Conservation (phyloP, 2,888 invertebrate species). For the Heliconius hortense region DNA sequence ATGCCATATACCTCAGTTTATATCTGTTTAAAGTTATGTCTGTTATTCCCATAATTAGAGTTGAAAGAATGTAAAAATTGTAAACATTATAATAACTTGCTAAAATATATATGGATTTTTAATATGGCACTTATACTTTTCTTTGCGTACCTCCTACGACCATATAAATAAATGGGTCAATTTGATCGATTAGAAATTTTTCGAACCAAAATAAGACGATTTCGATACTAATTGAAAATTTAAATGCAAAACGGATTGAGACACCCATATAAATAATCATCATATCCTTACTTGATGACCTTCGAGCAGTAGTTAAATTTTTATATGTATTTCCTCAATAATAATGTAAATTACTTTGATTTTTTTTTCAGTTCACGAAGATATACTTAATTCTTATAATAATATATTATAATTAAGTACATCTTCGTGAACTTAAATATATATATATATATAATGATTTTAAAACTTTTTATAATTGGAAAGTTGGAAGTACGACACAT, state of each 20-base stretch:
- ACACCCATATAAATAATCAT: conserved; percentile 18
- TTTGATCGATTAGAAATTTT: conserved; percentile 30
- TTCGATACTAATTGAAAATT: conserved; percentile 20
- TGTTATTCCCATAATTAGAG: background rate
- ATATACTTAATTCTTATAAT: background rate
- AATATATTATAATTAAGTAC: background rate
- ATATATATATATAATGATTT: no score
- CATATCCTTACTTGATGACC: conserved; percentile 18
- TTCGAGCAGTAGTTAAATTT: conserved; percentile 21
- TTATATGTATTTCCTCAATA: conserved; percentile 30
- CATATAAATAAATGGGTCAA: conserved; percentile 8
- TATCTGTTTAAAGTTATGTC: background rate
- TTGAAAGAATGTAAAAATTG: background rate
- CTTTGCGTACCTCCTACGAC: background rate
- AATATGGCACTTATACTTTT: background rate
- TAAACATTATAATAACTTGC: background rate
- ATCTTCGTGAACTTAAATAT: no score
- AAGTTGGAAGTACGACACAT: background rate
- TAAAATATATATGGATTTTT: background rate
- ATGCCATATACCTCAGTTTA: no score
- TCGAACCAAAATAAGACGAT: conserved; percentile 19
- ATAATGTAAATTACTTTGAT: conserved; percentile 23
- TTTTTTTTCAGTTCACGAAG: background rate
- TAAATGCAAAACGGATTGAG: conserved; percentile 17
- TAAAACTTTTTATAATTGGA: no score